These are phyloP conservation scores for Agriopis marginaria DNA, from an alignment of 2,888 invertebrate genomes.

Conservation along the genomic window DNA sequence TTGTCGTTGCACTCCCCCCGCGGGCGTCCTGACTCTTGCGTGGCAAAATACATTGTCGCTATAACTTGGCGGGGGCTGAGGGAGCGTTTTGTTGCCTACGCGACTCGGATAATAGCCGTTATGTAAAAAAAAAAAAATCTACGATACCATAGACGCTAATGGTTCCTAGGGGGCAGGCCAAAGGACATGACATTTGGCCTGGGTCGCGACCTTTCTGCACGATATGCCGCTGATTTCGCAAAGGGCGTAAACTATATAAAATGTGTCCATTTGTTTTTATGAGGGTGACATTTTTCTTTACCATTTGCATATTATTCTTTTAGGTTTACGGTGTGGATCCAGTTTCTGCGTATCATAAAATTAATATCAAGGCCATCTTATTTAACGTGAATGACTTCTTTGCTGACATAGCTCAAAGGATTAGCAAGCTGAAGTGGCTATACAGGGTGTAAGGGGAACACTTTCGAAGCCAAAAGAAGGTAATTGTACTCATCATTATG, in stretches of 20 bases:
- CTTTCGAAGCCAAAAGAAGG: too few relatives aligned
- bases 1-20: too few relatives aligned
- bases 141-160: conserved; percentile 8
- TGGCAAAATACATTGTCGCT: too few relatives aligned
- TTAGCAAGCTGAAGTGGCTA: background rate
- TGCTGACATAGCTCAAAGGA: too few relatives aligned
- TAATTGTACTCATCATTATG: too few relatives aligned
- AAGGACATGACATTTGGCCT: conserved; percentile 77
- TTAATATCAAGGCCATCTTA: conserved; percentile 4
- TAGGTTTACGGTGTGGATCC: conserved; percentile 1
- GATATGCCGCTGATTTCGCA: conserved; percentile 61
- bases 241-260: conserved; percentile 73
- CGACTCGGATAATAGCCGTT: too few relatives aligned
- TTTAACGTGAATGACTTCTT: too few relatives aligned
- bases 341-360: background rate
- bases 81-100: too few relatives aligned
- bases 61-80: too few relatives aligned
- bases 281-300: conserved; percentile 67
- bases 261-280: conserved; percentile 64
- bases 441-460: too few relatives aligned
- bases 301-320: conserved; percentile 16
- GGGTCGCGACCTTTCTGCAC: conserved; percentile 70
- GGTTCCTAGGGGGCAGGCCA: conserved; percentile 60
- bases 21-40: too few relatives aligned
- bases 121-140: background rate